Evolutionary conservation across 37 sponge, comb jelly and placozoan species (phyloP), one percentile per base, ranked within the genome.

Genomic region (Diacarnus erythraeanus): DNA sequence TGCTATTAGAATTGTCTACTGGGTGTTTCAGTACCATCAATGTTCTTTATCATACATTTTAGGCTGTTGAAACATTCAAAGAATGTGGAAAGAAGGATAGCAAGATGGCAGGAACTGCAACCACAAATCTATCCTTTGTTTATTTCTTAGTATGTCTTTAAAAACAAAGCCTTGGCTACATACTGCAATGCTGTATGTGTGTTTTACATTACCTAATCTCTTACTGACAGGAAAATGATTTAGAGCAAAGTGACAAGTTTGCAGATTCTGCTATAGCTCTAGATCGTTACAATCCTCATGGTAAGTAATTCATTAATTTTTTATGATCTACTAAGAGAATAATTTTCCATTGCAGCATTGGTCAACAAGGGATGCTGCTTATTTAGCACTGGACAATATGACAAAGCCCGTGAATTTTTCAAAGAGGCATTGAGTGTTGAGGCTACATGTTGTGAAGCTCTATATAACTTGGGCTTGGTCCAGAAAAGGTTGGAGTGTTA

Each of bases 311-410:
- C 2, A 36, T 36, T 22, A 22, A 41, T 29, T 2, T 6, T 38
- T 4, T 64, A 35, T 31, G 51, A 2, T 42, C 38, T 38, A 1
- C 47, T 25, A 29, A 36, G 37, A 75, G 12, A 38, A 30, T 17
- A 42, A 38, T 59, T 36, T 44, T 8, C 4, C 18, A 6, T 30
- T 38, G 30, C 72, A 94, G 96, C 95, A 22, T 76, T 97, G 59
- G 98, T 97, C 21, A 97, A 97, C 78, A 92, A 91, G 58, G 98
- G 98, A 23, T 91, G 92, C 92, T 87, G 88, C 68, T 72, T 84
- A 10, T 97, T 79, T 68, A 27, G 70, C 42, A 25, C 31, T 3
- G 81, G 79, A 23, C 87, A 92, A n/a, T 88, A 70, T 81, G 94
- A 90, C 42, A 88, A 78, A 60, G 93, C 95, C 1, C 38, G 41